Percentiles rank a stretch among this genome's conserved stretches.
These are phyloP conservation scores for Vollenhovia emeryi DNA, from an alignment of 1,140 invertebrate species.

Conservation along the genomic window DNA sequence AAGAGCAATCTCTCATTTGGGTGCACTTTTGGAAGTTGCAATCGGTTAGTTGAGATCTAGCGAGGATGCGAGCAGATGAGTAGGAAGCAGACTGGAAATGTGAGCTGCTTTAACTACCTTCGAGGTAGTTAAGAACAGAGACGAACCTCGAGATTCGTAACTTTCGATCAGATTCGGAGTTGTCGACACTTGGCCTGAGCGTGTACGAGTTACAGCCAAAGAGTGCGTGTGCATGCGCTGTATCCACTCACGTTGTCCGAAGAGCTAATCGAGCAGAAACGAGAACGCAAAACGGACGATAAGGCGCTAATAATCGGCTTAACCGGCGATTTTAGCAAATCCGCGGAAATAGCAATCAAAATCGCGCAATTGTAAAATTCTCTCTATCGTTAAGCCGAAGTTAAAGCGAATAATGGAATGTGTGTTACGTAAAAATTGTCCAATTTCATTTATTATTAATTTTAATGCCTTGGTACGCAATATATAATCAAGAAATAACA, in stretches of 20 bases:
- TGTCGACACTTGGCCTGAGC: constrained; percentile 34
- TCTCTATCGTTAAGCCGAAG: background rate
- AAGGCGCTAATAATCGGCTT: constrained; percentile 23
- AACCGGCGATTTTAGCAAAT: constrained; percentile 33
- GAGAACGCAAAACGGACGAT: background rate
- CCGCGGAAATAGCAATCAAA: background rate
- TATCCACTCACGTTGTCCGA: constrained; percentile 10
- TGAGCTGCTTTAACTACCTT: constrained; percentile 45
- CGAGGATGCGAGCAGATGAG: background rate
- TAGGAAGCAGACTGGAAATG: constrained; percentile 31
- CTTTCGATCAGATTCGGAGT: constrained; percentile 76
- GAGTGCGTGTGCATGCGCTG: background rate
- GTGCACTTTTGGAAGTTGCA: constrained; percentile 27
- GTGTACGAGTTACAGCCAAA: constrained; percentile 4
- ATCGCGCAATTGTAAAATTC: background rate
- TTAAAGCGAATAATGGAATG: background rate
- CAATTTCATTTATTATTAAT: background rate
- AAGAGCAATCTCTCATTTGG: background rate
- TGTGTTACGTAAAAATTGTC: background rate
- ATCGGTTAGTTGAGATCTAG: constrained; percentile 26
- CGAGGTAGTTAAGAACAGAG: constrained; percentile 58
- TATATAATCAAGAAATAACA: background rate
- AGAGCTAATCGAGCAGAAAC: constrained; percentile 25
- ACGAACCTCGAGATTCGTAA: constrained; percentile 67
- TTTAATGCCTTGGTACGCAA: background rate